A percentile compares a stretch with the other conserved stretches of the same genome.
phyloP scores from a whole-genome alignment of 2,113 vertebrate genomes.

The Perccottus glenii region DNA sequence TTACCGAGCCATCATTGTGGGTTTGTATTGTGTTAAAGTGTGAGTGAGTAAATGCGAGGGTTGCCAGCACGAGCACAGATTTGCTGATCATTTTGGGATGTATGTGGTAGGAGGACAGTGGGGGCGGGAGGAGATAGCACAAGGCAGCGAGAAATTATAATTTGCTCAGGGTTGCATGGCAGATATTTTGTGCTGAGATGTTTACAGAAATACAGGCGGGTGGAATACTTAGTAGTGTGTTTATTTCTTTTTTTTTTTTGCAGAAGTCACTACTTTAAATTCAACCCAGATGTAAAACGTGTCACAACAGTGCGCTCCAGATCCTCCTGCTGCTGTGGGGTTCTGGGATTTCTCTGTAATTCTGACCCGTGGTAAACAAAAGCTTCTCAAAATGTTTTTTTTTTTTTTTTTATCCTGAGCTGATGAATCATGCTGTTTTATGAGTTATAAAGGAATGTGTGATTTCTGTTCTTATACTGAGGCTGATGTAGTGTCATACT shows the following conservation, averaged over 20 bases:
- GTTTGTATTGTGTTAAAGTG: constrained; percentile 2
- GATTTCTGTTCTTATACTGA: too few species aligned
- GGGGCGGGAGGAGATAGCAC: constrained; percentile 42
- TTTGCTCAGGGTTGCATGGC: constrained; percentile 49
- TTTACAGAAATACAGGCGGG: constrained; percentile 43
- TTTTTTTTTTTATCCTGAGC: too few species aligned
- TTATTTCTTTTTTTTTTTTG: constrained; percentile 10
- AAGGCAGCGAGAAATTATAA: constrained; percentile 47
- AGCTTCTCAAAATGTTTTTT: background rate
- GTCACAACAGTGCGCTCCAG: constrained; percentile 11
- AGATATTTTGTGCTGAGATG: constrained; percentile 49
- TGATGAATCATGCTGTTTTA: too few species aligned
- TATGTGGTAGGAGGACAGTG: constrained; percentile 46
- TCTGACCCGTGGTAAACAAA: background rate
- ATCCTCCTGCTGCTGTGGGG: background rate
- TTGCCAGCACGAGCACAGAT: constrained; percentile 33
- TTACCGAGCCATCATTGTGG: constrained; percentile 7
- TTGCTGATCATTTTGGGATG: constrained; percentile 45
- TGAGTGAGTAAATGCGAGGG: constrained; percentile 9
- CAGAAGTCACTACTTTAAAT: background rate
- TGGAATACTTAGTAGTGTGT: constrained; percentile 28
- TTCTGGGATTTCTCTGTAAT: constrained; percentile 1
- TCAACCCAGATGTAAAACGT: constrained; percentile 10
- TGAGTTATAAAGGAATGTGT: too few species aligned
- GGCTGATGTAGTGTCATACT: too few species aligned